Conservation (phyloP, 2,113 vertebrate species). For the Motacilla alba region DNA sequence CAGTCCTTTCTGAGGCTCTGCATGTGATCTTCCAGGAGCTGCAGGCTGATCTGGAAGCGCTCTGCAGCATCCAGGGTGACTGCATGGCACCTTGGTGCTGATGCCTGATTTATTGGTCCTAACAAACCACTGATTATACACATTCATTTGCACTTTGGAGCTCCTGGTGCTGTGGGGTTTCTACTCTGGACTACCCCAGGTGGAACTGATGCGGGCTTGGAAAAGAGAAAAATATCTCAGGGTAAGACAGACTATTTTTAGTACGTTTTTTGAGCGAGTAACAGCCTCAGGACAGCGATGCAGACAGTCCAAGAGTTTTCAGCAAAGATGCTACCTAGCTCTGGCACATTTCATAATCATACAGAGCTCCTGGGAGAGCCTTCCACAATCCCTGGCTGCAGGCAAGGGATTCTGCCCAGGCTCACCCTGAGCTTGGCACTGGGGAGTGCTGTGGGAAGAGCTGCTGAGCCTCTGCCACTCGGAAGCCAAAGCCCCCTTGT, state of each 20-base stretch:
- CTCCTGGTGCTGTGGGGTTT: neutral
- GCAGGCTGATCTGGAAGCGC: neutral
- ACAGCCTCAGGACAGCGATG: neutral
- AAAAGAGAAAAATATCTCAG: neutral
- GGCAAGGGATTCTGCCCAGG: neutral
- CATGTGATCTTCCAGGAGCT: neutral
- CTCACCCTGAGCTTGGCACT: neutral
- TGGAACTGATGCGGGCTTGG: neutral
- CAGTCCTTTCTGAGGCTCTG: neutral
- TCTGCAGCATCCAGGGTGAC: neutral
- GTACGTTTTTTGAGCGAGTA: neutral
- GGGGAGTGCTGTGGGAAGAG: neutral
- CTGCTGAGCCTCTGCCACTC: neutral
- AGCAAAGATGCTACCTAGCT: neutral
- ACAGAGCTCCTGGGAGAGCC: neutral
- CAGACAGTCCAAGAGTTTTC: neutral
- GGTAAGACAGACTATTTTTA: neutral
- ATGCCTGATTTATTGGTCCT: neutral
- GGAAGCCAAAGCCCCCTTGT: neutral
- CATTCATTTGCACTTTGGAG: neutral
- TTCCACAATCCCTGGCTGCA: neutral
- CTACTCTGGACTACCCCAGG: neutral
- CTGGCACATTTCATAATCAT: neutral
- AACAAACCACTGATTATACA: fast-evolving
- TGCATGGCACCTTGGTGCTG: neutral